Evolutionary conservation across 1,140 invertebrate species (phyloP), one percentile per base, ranked within the genome.

Genomic region (Plodia interpunctella): DNA sequence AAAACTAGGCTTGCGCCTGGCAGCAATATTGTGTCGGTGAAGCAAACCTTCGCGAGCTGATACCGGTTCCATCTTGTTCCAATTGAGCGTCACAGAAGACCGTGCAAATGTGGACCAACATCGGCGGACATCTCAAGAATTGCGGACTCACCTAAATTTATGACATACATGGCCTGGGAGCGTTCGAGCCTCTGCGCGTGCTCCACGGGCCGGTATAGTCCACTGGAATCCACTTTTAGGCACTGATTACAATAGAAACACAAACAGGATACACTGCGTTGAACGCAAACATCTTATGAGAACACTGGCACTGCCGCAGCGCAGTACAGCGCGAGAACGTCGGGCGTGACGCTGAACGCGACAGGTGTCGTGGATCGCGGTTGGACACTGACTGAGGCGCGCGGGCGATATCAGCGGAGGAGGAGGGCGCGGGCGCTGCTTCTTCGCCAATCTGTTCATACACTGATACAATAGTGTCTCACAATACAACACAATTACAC

Each of bases 141-240:
- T 72, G 76, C 82, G 38, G 38, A 44, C 86, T 88, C 81, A 88
- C 86, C 86, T 84, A 88, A 81, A 87, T 88, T 88, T 61, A 88
- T 84, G 82, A 88, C 86, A 83, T 88, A 88, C 86, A 88, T 88
- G 77, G 83, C 83, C 83, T 80, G 86, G 79, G 83, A 87, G 80
- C 86, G 83, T 78, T 87, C 83, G 79, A 85, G 80, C 79, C 80
- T 79, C 75, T 78, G 75, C 66, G 83, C 78, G 78, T 80, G 85
- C 85, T 87, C 85, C 82, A 88, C 85, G 75, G 83, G 77, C 80
- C 73, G 77, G 72, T 88, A 87, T 10, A 88, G 74, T 81, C 83
- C 85, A 60, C 74, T 70, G 83, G 85, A 88, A 85, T 88, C 85
- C 85, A 88, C 83, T 83, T 83, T 86, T 72, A 64, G 63, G 56